Evolutionary conservation across 2,113 vertebrate species (phyloP).

Genomic region (Scomber japonicus): DNA sequence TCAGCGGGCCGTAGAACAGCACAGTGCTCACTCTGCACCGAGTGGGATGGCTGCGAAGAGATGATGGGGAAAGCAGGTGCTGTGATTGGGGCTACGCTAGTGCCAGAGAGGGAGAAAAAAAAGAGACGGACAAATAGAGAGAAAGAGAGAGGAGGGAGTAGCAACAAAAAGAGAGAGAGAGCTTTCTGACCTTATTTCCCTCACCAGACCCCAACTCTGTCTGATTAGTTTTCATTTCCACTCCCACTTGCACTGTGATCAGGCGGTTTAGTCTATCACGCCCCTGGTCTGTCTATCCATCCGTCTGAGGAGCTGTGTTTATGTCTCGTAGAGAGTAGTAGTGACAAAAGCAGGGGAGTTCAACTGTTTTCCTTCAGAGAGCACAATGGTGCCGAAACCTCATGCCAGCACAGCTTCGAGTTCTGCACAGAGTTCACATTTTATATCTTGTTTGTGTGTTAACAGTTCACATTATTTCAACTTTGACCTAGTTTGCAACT

Average conservation of each 20-base stretch:
- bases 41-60: slow-evolving; percentile 57
- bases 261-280: slow-evolving; percentile 42
- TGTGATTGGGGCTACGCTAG: slow-evolving; percentile 52
- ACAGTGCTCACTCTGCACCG: slow-evolving; percentile 67
- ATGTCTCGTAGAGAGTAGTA: slow-evolving; percentile 27
- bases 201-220: slow-evolving; percentile 39
- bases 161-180: slow-evolving; percentile 7
- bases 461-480: too few relatives aligned
- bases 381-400: background rate
- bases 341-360: slow-evolving; percentile 1
- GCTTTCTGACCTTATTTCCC: slow-evolving; percentile 48
- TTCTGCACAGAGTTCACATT: too few relatives aligned
- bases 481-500: too few relatives aligned
- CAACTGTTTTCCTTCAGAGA: slow-evolving; percentile 2
- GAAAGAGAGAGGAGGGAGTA: slow-evolving; percentile 25
- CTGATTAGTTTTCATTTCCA: slow-evolving; percentile 59
- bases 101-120: slow-evolving; percentile 48
- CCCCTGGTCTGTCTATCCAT: slow-evolving; percentile 14
- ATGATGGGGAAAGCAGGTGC: slow-evolving; percentile 85
- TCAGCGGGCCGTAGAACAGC: slow-evolving; percentile 80
- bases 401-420: background rate
- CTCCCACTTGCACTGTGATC: slow-evolving; percentile 54
- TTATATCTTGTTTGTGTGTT: too few relatives aligned
- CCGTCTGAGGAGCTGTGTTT: slow-evolving; percentile 35
- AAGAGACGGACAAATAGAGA: slow-evolving; percentile 2